Conservation (phyloP, 2,113 vertebrate species). For the Ochotona curzoniae region DNA sequence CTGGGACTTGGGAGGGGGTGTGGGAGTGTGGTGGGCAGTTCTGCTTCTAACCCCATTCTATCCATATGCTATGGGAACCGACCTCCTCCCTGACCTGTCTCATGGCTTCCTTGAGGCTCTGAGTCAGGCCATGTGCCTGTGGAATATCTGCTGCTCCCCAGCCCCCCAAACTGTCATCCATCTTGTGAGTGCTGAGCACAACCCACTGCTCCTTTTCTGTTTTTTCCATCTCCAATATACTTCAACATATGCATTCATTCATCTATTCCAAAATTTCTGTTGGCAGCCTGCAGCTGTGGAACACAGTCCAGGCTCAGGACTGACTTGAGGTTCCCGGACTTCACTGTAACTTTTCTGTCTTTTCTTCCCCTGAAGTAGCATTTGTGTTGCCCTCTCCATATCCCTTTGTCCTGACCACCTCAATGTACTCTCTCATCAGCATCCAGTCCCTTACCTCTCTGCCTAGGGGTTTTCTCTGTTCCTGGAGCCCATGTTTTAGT, state of each 20-base stretch:
- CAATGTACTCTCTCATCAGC: background rate
- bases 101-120: background rate
- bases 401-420: background rate
- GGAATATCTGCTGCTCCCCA: background rate
- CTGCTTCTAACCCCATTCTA: background rate
- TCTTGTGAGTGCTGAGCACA: background rate
- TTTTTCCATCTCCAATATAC: background rate
- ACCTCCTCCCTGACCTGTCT: background rate
- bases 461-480: background rate
- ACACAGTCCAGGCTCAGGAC: background rate
- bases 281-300: background rate
- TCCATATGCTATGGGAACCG: background rate
- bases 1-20: background rate
- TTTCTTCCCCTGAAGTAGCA: background rate
- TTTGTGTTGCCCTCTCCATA: fast-evolving
- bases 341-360: background rate
- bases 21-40: too few species aligned
- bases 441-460: background rate
- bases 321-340: background rate
- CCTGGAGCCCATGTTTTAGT: background rate
- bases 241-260: background rate
- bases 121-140: fast-evolving
- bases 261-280: background rate
- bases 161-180: background rate
- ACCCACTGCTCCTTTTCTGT: background rate